These are phyloP conservation scores for Trachelus stipa DNA, from an alignment of 2,888 invertebrate species.

Conservation along the genomic window DNA sequence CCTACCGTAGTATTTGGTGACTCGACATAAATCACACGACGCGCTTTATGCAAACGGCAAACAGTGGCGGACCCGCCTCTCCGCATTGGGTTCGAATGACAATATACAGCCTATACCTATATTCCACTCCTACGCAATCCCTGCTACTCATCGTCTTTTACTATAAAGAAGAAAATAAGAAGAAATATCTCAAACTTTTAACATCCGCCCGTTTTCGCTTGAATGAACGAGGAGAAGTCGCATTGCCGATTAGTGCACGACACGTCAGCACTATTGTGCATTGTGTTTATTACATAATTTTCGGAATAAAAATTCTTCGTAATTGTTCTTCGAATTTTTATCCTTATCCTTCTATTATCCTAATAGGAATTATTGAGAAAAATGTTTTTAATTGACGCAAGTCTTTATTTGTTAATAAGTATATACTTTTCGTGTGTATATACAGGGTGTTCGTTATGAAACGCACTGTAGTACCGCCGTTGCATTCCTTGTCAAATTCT, in stretches of 20 bases:
- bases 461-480: no score
- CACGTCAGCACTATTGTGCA: background rate
- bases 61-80: conserved; percentile 56
- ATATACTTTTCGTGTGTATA: background rate
- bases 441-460: no score
- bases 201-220: background rate
- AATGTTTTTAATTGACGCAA: no score
- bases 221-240: background rate
- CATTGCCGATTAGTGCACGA: no score
- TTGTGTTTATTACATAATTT: background rate
- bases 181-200: background rate
- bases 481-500: no score
- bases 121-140: conserved; percentile 14
- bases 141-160: conserved; percentile 14
- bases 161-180: conserved; percentile 9
- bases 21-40: conserved; percentile 58
- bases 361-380: no score
- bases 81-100: conserved; percentile 44
- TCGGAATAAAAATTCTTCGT: background rate
- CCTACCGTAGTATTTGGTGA: conserved; percentile 28
- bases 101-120: conserved; percentile 11
- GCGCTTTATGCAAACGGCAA: conserved; percentile 57
- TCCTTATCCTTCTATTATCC: no score
- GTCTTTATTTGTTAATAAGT: background rate
- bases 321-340: background rate